Percentiles rank a stretch among this genome's conserved stretches.
Conservation (phyloP, 2,797 vertebrate species). For the Discoglossus pictus region DNA sequence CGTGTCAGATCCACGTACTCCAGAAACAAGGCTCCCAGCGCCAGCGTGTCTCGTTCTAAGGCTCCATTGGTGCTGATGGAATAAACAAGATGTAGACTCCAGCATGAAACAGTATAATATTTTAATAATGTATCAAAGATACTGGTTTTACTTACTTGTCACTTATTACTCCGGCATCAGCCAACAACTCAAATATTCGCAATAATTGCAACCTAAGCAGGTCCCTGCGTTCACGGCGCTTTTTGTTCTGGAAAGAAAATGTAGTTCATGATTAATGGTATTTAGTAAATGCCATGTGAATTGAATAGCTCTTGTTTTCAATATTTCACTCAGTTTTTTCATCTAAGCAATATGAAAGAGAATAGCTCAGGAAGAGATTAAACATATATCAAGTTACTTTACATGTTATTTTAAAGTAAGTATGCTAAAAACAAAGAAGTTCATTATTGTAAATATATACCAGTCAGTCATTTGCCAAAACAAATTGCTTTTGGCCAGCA, state of each 20-base stretch:
- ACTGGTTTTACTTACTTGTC: slow-evolving; percentile 80
- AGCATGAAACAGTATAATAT: neutral
- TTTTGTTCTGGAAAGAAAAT: slow-evolving; percentile 85
- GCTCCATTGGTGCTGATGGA: slow-evolving; percentile 89
- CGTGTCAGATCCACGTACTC: slow-evolving; percentile 97
- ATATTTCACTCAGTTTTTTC: too few species aligned
- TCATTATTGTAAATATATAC: too few species aligned
- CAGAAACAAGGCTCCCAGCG: slow-evolving; percentile 92
- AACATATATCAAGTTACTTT: too few species aligned
- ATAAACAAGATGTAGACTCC: slow-evolving; percentile 42
- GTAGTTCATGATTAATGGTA: too few species aligned
- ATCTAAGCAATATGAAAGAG: too few species aligned
- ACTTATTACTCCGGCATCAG: slow-evolving; percentile 97
- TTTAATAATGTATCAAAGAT: neutral
- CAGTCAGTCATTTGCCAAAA: too few species aligned
- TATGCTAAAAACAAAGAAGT: too few species aligned
- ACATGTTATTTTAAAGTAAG: too few species aligned
- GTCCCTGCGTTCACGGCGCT: slow-evolving; percentile 91
- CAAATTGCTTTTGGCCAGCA: too few species aligned
- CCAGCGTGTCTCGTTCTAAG: slow-evolving; percentile 91
- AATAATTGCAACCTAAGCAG: slow-evolving; percentile 90
- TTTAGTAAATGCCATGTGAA: too few species aligned
- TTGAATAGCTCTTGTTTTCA: too few species aligned
- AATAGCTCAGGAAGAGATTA: too few species aligned
- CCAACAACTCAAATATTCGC: slow-evolving; percentile 94